A percentile compares a stretch with the other conserved stretches of the same genome.
These are phyloP conservation scores for Rhimphoctona megacephalus DNA, from an alignment of 2,888 invertebrate genomes.

Conservation along the genomic window DNA sequence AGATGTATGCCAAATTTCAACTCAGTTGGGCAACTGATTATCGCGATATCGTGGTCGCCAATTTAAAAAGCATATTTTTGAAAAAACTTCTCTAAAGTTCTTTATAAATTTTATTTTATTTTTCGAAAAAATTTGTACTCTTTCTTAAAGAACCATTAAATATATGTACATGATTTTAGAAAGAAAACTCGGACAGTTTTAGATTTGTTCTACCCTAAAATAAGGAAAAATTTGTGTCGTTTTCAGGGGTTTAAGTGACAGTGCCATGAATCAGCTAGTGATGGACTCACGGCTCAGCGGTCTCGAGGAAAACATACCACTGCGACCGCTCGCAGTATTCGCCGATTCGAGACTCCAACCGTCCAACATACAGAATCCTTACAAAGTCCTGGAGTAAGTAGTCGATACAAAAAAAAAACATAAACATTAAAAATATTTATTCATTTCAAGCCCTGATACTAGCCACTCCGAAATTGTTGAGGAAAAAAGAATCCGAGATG, in stretches of 20 bases:
- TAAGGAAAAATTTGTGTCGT: not conserved
- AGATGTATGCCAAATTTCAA: too few relatives aligned
- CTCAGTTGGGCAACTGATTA: too few relatives aligned
- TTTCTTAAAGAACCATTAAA: too few relatives aligned
- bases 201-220: too few relatives aligned
- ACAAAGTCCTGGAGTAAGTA: slow-evolving; percentile 91
- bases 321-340: slow-evolving; percentile 90
- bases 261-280: slow-evolving; percentile 81
- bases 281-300: slow-evolving; percentile 79
- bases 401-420: slow-evolving; percentile 59
- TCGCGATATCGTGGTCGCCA: too few relatives aligned
- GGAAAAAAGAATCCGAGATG: not conserved
- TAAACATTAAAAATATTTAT: slow-evolving; percentile 61
- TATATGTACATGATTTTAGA: too few relatives aligned
- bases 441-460: not conserved
- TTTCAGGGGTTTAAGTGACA: slow-evolving; percentile 80
- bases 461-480: not conserved
- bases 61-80: too few relatives aligned
- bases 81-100: too few relatives aligned
- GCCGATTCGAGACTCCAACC: slow-evolving; percentile 79
- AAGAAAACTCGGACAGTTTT: too few relatives aligned
- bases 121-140: too few relatives aligned
- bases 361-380: slow-evolving; percentile 86
- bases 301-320: slow-evolving; percentile 91
- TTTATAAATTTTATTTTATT: too few relatives aligned